Conservation (phyloP, 1,140 invertebrate genomes). For the Eulimnadia texana region DNA sequence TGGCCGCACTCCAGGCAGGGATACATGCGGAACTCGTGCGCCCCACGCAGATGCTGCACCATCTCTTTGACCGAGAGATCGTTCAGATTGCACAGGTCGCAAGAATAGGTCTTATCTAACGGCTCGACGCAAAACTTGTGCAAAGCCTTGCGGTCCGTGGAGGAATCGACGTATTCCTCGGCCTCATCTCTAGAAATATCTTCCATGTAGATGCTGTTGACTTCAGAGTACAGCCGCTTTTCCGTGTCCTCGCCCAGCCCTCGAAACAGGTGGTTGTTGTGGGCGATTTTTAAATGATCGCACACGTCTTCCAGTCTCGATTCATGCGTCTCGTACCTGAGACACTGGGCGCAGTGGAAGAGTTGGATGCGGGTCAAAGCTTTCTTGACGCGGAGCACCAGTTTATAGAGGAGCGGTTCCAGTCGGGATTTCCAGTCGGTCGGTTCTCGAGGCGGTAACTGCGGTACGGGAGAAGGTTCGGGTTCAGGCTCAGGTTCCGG, state of each 20-base stretch:
- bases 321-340: slow-evolving; percentile 10
- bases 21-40: slow-evolving; percentile 15
- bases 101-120: slow-evolving; percentile 15
- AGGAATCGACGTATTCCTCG: slow-evolving; percentile 11
- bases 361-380: slow-evolving; percentile 1
- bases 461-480: slow-evolving; percentile 4
- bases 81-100: slow-evolving; percentile 10
- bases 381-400: slow-evolving; percentile 16
- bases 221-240: slow-evolving; percentile 11
- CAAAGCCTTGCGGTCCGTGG: slow-evolving; percentile 8
- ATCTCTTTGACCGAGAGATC: slow-evolving; percentile 14
- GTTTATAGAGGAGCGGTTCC: slow-evolving; percentile 15
- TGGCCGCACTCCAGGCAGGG: slow-evolving; percentile 17
- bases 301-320: slow-evolving; percentile 13
- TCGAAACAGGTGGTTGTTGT: slow-evolving; percentile 13
- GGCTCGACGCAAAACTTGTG: slow-evolving; percentile 15
- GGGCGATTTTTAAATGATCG: slow-evolving; percentile 13
- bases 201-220: slow-evolving; percentile 14
- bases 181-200: slow-evolving; percentile 14
- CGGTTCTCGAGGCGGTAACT: slow-evolving; percentile 10
- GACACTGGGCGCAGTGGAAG: slow-evolving; percentile 10
- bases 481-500: not conserved
- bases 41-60: slow-evolving; percentile 15
- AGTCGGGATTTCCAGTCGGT: slow-evolving; percentile 14
- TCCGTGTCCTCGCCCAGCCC: slow-evolving; percentile 16